Evolutionary conservation across 2,797 vertebrate genomes (phyloP), one percentile per base, ranked within the genome.

Genomic region (Parambassis ranga): DNA sequence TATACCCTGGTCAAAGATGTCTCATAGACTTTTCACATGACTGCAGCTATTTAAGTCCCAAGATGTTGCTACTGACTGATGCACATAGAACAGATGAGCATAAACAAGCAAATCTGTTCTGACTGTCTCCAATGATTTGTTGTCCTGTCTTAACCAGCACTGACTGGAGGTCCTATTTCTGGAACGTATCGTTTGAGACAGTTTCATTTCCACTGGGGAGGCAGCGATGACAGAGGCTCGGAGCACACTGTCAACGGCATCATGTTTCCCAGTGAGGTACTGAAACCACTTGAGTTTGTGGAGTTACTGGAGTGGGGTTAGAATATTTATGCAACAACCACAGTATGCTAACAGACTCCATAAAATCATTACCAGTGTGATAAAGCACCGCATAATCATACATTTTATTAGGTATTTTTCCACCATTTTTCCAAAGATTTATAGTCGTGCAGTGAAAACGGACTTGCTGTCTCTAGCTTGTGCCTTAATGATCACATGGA

Each of bases 121-220:
- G 13, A 60, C 5, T 42, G 26, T 63, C 48, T 50, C 24, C 44
- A 2, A 19, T 55, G 18, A 33, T 14, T 27, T 71, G 15, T 41
- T 75, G 23, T 74, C 27, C 6, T 35, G 1, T 41, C 5, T 10
- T 22, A 4, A 28, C 5, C 83, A 99, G 97, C 92, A 53, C 87
- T 98, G 68, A 92, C 85, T 1, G 96, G 95, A 56, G 97, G 97
- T 13, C 96, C 97, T 0, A 78, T 98, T 56, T 76, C 78, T 2
- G 96, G 94, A 79, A 94, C 86, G 0, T 97, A 96, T 84, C 93
- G 96, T 51, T 83, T 98, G 76, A 94, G 75, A 41, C 96, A 98
- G 86, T 95, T 98, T 50, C 97, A 99, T 71, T 95, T 97, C 85
- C 97, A 99, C 43, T 99, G 97, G 97, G 97, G 97, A 0, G 86